Evolutionary conservation across 2,888 invertebrate genomes (phyloP).

Genomic region (Andrena marginata): DNA sequence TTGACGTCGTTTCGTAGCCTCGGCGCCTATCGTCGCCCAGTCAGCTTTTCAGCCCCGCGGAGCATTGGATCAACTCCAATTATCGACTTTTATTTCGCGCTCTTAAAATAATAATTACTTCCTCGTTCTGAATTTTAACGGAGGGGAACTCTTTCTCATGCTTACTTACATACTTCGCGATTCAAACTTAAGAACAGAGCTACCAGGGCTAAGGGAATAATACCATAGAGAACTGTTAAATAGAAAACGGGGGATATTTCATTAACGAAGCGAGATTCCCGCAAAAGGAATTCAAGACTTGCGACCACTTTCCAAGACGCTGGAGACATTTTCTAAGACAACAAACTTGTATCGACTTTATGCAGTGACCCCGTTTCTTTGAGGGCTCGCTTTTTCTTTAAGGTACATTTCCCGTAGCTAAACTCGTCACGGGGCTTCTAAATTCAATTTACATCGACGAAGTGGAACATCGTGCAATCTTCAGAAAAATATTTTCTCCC

Average conservation of each 20-base stretch:
- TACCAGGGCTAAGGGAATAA: no score
- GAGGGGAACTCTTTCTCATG: not conserved
- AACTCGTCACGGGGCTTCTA: slow-evolving; percentile 2
- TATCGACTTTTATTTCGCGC: slow-evolving; percentile 51
- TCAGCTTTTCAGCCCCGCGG: slow-evolving; percentile 28
- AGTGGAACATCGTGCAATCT: slow-evolving; percentile 13
- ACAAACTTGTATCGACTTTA: slow-evolving; percentile 1
- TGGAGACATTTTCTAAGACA: not conserved
- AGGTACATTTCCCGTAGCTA: not conserved
- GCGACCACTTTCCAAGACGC: not conserved
- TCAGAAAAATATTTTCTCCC: not conserved
- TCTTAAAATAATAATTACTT: slow-evolving; percentile 42
- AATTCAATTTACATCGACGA: slow-evolving; percentile 30
- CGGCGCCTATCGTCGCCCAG: slow-evolving; percentile 49
- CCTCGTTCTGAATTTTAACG: slow-evolving; percentile 14
- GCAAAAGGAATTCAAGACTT: not conserved
- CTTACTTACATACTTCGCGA: not conserved
- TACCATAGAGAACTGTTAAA: no score
- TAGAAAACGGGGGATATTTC: not conserved
- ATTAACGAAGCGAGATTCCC: not conserved
- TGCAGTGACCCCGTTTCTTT: not conserved
- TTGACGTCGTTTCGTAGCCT: slow-evolving; percentile 51
- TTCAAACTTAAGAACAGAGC: no score
- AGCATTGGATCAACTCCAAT: slow-evolving; percentile 52
- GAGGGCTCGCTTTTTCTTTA: not conserved